phyloP scores from a whole-genome alignment of 2,113 vertebrate species.

The Collichthys lucidus region DNA sequence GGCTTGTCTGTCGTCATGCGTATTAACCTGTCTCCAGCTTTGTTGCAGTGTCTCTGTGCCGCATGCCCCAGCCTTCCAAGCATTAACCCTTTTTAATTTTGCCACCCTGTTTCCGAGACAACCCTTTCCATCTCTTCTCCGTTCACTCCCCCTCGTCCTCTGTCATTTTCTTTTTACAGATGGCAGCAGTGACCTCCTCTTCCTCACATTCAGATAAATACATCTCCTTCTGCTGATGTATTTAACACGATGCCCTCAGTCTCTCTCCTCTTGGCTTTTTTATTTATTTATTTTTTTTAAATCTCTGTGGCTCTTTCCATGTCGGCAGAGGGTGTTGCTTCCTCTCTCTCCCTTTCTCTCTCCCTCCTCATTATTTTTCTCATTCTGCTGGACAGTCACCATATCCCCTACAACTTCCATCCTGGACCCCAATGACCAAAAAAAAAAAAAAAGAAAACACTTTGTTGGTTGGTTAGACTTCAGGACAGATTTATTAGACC shows the following conservation, averaged over 20 bases:
- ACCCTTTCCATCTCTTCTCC: constrained; percentile 28
- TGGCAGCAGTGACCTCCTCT: constrained; percentile 66
- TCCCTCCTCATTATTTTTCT: constrained; percentile 77
- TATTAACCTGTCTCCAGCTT: constrained; percentile 53
- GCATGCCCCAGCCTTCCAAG: constrained; percentile 60
- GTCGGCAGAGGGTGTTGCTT: constrained; percentile 79
- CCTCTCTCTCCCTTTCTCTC: constrained; percentile 68
- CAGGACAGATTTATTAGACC: background rate
- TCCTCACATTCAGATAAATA: constrained; percentile 78
- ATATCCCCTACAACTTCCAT: constrained; percentile 86
- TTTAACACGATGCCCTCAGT: constrained; percentile 74
- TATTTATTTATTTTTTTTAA: background rate
- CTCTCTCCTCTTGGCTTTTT: constrained; percentile 53
- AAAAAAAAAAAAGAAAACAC: constrained; percentile 11
- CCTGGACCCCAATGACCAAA: constrained; percentile 77
- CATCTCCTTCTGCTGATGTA: constrained; percentile 80
- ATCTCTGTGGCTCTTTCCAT: constrained; percentile 65
- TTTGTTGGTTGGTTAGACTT: constrained; percentile 28
- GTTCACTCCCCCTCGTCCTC: constrained; percentile 32
- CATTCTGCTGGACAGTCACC: constrained; percentile 83
- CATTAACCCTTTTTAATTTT: constrained; percentile 53
- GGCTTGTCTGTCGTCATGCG: constrained; percentile 33
- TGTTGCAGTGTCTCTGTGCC: constrained; percentile 60
- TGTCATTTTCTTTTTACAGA: constrained; percentile 72
- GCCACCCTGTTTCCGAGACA: constrained; percentile 28